Conservation (phyloP, 2,113 vertebrate genomes). For the Peromyscus leucopus region DNA sequence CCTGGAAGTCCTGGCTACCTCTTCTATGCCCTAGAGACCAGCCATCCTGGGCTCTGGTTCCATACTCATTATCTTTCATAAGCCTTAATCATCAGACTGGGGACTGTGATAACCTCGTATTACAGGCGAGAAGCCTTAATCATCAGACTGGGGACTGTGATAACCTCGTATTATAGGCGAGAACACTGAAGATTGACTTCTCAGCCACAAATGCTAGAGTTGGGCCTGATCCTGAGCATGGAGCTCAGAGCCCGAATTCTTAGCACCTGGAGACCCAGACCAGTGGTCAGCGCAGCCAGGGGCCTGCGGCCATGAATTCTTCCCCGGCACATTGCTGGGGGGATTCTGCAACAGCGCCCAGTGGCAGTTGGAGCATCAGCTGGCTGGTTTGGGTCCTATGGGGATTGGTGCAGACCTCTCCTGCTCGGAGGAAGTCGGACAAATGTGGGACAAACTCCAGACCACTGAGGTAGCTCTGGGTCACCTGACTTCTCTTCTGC, state of each 20-base stretch:
- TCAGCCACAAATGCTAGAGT: neutral
- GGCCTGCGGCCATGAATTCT: neutral
- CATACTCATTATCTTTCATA: neutral
- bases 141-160: neutral
- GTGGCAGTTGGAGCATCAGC: fast-evolving
- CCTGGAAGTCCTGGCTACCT: neutral
- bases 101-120: neutral
- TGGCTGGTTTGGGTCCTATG: neutral
- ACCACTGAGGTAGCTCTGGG: neutral
- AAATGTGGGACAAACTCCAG: neutral
- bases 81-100: neutral
- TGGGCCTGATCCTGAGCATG: neutral
- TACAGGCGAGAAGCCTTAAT: neutral
- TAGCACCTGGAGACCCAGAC: neutral
- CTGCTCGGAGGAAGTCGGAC: neutral
- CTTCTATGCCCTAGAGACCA: neutral
- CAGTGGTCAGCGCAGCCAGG: neutral
- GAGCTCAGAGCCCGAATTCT: neutral
- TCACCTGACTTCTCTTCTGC: neutral
- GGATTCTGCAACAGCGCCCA: neutral
- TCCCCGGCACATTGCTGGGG: neutral
- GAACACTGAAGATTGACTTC: neutral
- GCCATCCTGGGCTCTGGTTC: neutral
- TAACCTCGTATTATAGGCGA: neutral
- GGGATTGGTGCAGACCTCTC: neutral